Conservation (phyloP, 2,113 vertebrate genomes). For the Phoxinus phoxinus region DNA sequence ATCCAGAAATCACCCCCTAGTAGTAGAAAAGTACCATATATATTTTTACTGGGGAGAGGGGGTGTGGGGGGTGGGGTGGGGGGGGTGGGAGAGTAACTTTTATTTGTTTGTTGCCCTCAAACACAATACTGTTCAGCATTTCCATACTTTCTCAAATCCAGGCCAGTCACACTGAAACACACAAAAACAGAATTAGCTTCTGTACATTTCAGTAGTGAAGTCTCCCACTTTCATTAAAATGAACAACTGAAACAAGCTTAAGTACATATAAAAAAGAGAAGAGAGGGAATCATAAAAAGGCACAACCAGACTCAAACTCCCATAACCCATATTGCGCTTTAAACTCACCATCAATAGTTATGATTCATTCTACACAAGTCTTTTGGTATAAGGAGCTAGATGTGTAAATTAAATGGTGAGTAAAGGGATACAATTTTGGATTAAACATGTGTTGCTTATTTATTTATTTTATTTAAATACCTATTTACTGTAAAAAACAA, state of each 20-base stretch:
- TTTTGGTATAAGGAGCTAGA: neutral
- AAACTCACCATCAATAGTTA: neutral
- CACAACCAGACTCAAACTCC: neutral
- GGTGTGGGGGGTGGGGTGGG: too few relatives aligned
- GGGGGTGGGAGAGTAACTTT: neutral
- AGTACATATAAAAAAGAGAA: neutral
- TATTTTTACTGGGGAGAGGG: neutral
- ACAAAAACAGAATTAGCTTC: neutral
- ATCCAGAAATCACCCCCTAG: neutral
- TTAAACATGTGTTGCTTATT: neutral
- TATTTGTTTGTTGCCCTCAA: neutral
- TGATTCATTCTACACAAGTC: neutral
- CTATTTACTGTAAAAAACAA: slow-evolving; percentile 2
- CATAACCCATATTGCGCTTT: neutral
- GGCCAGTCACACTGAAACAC: neutral
- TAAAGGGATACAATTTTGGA: neutral
- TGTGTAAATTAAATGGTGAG: neutral
- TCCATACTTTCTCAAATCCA: neutral
- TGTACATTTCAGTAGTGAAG: neutral
- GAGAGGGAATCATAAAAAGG: neutral
- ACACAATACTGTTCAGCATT: neutral
- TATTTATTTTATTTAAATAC: neutral
- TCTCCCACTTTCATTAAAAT: neutral
- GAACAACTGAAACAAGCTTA: neutral
- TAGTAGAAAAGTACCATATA: neutral